Percentiles rank a stretch among this genome's conserved stretches.
These are phyloP conservation scores for Sitophilus oryzae DNA, from an alignment of 1,140 invertebrate species.

Conservation along the genomic window DNA sequence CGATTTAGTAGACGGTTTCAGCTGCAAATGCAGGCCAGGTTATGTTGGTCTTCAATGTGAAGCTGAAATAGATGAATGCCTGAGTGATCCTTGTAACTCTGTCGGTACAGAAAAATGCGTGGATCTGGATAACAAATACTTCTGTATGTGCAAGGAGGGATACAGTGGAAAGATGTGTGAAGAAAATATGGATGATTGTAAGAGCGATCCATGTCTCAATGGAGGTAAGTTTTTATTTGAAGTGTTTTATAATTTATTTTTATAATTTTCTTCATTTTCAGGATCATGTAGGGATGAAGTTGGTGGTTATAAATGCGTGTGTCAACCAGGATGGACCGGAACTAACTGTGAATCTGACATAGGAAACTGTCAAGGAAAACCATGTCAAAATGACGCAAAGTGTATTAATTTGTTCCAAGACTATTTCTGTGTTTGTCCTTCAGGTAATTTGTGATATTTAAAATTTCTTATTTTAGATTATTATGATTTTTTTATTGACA, in stretches of 20 bases:
- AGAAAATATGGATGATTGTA: constrained; percentile 82
- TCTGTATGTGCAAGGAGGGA: constrained; percentile 86
- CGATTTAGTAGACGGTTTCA: constrained; percentile 81
- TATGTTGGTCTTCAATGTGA: constrained; percentile 90
- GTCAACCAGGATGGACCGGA: constrained; percentile 84
- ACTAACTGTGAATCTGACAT: constrained; percentile 81
- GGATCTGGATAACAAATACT: constrained; percentile 82
- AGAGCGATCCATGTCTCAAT: constrained; percentile 80
- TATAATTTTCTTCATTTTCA: neutral
- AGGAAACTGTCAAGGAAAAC: constrained; percentile 74
- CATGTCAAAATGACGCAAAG: constrained; percentile 87
- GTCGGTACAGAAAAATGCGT: constrained; percentile 82
- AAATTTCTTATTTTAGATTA: constrained; percentile 36
- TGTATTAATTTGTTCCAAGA: constrained; percentile 93
- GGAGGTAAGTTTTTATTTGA: constrained; percentile 49
- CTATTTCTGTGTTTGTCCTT: constrained; percentile 79
- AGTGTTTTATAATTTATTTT: neutral
- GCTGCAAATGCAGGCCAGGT: constrained; percentile 87
- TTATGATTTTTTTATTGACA: constrained; percentile 47
- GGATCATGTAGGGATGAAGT: constrained; percentile 80
- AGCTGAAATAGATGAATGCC: constrained; percentile 85
- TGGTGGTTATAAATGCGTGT: constrained; percentile 77
- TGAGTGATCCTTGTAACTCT: constrained; percentile 83
- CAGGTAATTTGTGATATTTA: constrained; percentile 46
- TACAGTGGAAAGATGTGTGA: constrained; percentile 63